Evolutionary conservation across 1,140 invertebrate species (phyloP), one percentile per base, ranked within the genome.

Genomic region (Lucilia sericata): DNA sequence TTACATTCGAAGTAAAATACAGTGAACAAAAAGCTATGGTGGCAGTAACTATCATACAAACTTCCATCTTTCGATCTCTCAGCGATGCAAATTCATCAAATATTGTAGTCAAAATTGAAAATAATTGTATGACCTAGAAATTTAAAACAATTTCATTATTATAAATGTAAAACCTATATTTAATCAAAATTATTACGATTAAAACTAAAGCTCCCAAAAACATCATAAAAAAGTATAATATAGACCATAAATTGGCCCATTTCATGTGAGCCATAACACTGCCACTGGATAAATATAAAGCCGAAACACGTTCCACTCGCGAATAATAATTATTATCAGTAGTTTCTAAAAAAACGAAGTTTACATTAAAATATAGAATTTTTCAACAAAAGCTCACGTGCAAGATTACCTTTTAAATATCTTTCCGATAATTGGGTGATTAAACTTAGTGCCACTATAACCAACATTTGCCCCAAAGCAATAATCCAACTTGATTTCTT

Each of bases 11-110:
- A 49, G 86, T 87, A 30, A 89, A 88, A 5, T 85, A 60, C 0
- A 88, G n/a, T 0, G 88, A 89, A 2, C 83, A 85, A 0, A 86
- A 0, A 0, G 85, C 47, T 0, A 89, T 65, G 0, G 82, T 42
- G 4, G 86, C 87, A 42, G 89, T 84, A 5, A 88, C 2, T 2
- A 85, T 85, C 76, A 85, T 87, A 2, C 85, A 88, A 14, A 88
- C 85, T 34, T 86, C 51, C 17, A 85, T 55, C 47, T 87, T 89
- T 17, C 65, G 70, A 0, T 2, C 19, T 8, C 88, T 81, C 34
- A 89, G 83, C 0, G 34, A 7, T 21, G 88, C 88, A 21, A 89
- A 89, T 47, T 89, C 88, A 78, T 89, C 88, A 21, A 89, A 89
- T 3, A 89, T 85, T 14, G 65, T 75, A 2, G 83, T 80, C 14